Evolutionary conservation across 2,113 vertebrate species (phyloP), one percentile per base, ranked within the genome.

Genomic region (Burhinus bistriatus): DNA sequence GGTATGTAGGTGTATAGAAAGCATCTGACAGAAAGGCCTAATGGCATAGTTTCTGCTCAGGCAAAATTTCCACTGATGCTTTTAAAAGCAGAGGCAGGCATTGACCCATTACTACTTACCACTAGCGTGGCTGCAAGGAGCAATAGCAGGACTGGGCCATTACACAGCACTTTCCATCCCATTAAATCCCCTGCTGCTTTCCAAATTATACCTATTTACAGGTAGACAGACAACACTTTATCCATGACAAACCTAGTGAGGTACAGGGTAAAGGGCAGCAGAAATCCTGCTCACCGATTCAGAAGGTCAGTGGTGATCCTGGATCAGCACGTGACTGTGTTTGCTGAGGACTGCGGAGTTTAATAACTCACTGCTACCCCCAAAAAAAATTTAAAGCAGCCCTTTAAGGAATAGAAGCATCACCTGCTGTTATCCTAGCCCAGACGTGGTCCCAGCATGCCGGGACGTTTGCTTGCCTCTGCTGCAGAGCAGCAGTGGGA

Each of bases 361-460:
- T 78, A 89, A 51, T 32, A 76, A 38, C 9, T 42, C 27, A 20
- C 19, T 38, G 36, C 20, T n/a, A 64, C 61, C 10, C 58, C 36
- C 4, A 4, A 19, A 34, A 58, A 25, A 25, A 64, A 22, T 15
- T 19, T 9, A 42, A 29, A 76, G 6, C 14, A 77, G 55, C 38
- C 5, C 8, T 84, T 72, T 64, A 68, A 83, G 44, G 17, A 82
- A 18, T 12, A 26, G 20, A 44, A 22, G 1, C 30, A 29, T 25
- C 2, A 2, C 21, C 19, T 71, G 23, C 44, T 57, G 88, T 76
- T n/a, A 59, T 57, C 34, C 51, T 49, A 47, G 15, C 12, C 27
- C 25, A 71, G 36, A 49, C 0, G 5, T 22, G 16, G 29, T 18
- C 42, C 34, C 8, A 13, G 11, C 40, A 30, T 0, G 10, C 0